These are phyloP conservation scores for Tachysurus fulvidraco DNA, from an alignment of 2,113 vertebrate genomes.

Conservation along the genomic window DNA sequence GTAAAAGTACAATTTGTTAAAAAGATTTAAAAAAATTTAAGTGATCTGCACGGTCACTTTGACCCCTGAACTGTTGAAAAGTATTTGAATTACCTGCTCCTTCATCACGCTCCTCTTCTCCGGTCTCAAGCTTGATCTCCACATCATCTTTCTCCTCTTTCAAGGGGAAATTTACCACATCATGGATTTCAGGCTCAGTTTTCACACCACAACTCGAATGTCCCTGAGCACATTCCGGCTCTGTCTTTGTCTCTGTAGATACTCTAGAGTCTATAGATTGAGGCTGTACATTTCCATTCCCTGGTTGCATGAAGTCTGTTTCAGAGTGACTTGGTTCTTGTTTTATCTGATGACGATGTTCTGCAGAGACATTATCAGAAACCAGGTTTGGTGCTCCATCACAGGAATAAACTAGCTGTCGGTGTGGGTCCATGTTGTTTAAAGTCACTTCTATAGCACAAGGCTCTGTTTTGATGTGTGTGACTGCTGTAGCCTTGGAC, in stretches of 20 bases:
- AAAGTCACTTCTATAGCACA: not conserved
- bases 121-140: slow-evolving; percentile 44
- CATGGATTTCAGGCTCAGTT: slow-evolving; percentile 53
- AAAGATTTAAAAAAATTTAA: not conserved
- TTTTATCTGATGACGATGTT: slow-evolving; percentile 34
- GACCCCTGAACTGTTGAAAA: not conserved
- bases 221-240: slow-evolving; percentile 28
- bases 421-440: not conserved
- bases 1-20: not conserved
- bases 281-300: not conserved
- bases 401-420: not conserved
- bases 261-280: not conserved
- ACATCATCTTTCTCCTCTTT: slow-evolving; percentile 42
- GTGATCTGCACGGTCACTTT: not conserved
- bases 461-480: slow-evolving; percentile 12
- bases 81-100: slow-evolving; percentile 54
- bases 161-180: slow-evolving; percentile 27
- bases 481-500: not conserved
- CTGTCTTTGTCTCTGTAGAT: slow-evolving; percentile 46
- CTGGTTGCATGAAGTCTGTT: not conserved
- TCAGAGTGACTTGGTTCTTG: slow-evolving; percentile 38
- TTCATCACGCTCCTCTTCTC: slow-evolving; percentile 27
- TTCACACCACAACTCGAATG: slow-evolving; percentile 52
- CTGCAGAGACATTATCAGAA: not conserved
- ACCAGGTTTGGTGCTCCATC: not conserved